Evolutionary conservation across 2,888 invertebrate species (phyloP), one percentile per base, ranked within the genome.

Genomic region (Ellobium chinense): DNA sequence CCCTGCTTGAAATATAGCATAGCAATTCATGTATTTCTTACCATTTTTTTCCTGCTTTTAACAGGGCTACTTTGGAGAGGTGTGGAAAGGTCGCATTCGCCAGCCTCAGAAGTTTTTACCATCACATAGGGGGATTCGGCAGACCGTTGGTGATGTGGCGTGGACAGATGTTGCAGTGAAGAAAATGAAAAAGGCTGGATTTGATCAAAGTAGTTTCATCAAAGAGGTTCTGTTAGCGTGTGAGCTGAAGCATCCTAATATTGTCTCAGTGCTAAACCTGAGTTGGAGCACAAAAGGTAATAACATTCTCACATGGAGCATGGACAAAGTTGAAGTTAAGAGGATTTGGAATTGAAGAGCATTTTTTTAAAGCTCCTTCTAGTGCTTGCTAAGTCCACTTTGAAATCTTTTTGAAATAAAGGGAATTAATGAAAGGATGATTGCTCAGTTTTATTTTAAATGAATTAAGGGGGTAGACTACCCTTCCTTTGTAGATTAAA

Each of bases 51-150:
- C 18, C 12, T 65, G 24, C 24, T 21, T 4, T 24, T n/a, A 24
- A 5, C 36, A 78, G 78, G 78, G 78, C 18, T 21, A 70, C 21
- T 78, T 62, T 63, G 78, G 78, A n/a, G n/a, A 29, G 18, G 78
- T 78, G 12, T 70, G 31, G 39, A 37, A 70, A 63, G 78, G 60
- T 4, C 24, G 3, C 14, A 34, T 46, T 12, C 39, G 69, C 1
- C 34, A 3, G 0, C 66, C 76, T 36, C 3, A 54, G 12, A 62
- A 24, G 36, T 9, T 21, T 1, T 39, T 74, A 2, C 37, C 5
- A 5, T 3, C 39, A 24, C 37, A 68, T 27, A 68, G 4, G 2
- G 24, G 4, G 18, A 24, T 29, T 29, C 4, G 5, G 54, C 27
- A 31, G 18, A 34, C 29, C 37, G 24, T 21, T 18, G 27, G 29